These are phyloP conservation scores for Scaptomyza polygonia DNA, from an alignment of 2,888 invertebrate species.

Conservation along the genomic window DNA sequence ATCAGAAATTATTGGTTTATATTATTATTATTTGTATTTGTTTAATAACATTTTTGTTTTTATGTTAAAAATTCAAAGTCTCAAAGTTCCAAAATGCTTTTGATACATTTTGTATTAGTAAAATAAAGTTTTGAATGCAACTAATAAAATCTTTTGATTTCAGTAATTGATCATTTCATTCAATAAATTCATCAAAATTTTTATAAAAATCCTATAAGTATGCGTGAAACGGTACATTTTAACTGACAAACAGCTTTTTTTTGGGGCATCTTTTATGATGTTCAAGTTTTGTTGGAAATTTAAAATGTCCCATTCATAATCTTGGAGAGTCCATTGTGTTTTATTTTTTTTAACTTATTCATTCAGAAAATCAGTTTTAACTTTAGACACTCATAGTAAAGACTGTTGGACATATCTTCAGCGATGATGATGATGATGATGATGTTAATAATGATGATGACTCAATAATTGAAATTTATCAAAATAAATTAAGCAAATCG, in stretches of 20 bases:
- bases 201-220: slow-evolving; percentile 29
- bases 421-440: slow-evolving; percentile 8
- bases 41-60: too few species aligned
- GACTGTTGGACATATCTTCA: slow-evolving; percentile 1
- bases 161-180: slow-evolving; percentile 12
- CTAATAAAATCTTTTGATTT: not conserved
- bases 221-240: too few species aligned
- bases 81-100: not conserved
- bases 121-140: not conserved
- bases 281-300: not conserved
- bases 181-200: slow-evolving; percentile 1
- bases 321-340: slow-evolving; percentile 12
- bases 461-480: slow-evolving; percentile 73
- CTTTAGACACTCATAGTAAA: slow-evolving; percentile 6
- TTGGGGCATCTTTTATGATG: slow-evolving; percentile 7
- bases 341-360: slow-evolving; percentile 30
- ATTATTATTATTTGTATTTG: too few species aligned
- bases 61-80: not conserved
- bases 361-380: slow-evolving; percentile 41
- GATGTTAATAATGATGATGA: slow-evolving; percentile 53
- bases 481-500: slow-evolving; percentile 68
- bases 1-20: not conserved
- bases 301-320: slow-evolving; percentile 48
- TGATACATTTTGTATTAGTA: not conserved
- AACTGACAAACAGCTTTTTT: slow-evolving; percentile 21